Evolutionary conservation across 2,888 invertebrate genomes (phyloP).

Genomic region (Julus scanicus): DNA sequence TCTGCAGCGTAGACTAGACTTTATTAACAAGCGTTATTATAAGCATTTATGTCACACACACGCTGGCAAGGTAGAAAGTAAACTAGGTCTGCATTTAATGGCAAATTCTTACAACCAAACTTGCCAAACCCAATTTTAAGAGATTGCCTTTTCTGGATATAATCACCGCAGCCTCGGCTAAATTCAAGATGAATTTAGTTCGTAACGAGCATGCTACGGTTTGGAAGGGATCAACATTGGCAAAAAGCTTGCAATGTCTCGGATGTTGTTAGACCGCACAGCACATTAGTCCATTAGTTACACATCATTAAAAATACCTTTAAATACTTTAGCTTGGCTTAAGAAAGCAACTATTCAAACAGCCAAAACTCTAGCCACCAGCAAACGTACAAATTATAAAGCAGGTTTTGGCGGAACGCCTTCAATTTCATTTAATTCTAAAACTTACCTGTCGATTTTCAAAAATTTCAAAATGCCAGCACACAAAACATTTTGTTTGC

Average conservation of each 20-base stretch:
- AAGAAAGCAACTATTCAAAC: background rate
- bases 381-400: background rate
- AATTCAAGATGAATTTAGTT: background rate
- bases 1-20: background rate
- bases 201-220: background rate
- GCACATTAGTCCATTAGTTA: constrained; percentile 11
- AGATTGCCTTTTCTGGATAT: background rate
- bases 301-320: background rate
- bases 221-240: background rate
- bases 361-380: background rate
- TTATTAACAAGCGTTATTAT: background rate
- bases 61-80: background rate
- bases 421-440: background rate
- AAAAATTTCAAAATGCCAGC: background rate
- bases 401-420: constrained; percentile 7
- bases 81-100: background rate
- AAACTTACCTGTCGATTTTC: background rate
- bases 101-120: background rate
- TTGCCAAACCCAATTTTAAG: background rate
- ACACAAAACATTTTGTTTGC: background rate
- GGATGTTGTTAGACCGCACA: background rate
- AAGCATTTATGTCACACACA: background rate
- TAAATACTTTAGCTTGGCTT: background rate
- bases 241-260: background rate
- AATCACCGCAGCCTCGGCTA: background rate